phyloP scores from a whole-genome alignment of 2,888 invertebrate genomes.

The Catocala fraxini region DNA sequence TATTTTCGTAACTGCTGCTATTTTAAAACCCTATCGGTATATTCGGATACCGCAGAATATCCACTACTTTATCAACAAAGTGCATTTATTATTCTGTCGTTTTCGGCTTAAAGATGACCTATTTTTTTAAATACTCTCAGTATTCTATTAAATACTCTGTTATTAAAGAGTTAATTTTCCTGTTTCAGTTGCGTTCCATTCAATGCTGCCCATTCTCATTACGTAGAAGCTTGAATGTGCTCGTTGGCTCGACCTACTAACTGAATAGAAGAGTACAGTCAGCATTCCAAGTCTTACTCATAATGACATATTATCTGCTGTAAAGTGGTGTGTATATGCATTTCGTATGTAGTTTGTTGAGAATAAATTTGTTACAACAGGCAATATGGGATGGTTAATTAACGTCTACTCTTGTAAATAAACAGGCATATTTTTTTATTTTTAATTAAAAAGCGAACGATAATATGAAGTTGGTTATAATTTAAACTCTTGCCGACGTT shows the following conservation, averaged over 20 bases:
- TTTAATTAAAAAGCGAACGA: no score
- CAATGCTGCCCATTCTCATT: slow-evolving; percentile 65
- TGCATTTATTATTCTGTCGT: no score
- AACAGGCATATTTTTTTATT: no score
- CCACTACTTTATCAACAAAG: no score
- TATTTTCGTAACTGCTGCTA: no score
- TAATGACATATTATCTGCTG: slow-evolving; percentile 57
- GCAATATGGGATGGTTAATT: no score
- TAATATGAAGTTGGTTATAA: no score
- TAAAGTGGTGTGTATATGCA: slow-evolving; percentile 27
- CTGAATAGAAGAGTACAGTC: slow-evolving; percentile 48
- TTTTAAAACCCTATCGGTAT: no score
- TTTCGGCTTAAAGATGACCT: slow-evolving; percentile 29
- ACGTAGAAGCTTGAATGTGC: slow-evolving; percentile 60
- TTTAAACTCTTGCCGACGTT: no score
- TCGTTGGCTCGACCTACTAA: slow-evolving; percentile 65
- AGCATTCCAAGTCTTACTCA: slow-evolving; percentile 52
- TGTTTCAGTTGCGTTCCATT: slow-evolving; percentile 55
- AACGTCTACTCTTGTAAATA: no score
- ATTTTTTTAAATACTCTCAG: slow-evolving; percentile 35
- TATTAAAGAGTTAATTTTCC: slow-evolving; percentile 72
- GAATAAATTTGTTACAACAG: neutral
- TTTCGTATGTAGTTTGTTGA: slow-evolving; percentile 5
- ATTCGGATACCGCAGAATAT: no score
- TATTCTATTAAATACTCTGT: slow-evolving; percentile 48